Conservation (phyloP, 2,113 vertebrate species). For the Nibea coibor region DNA sequence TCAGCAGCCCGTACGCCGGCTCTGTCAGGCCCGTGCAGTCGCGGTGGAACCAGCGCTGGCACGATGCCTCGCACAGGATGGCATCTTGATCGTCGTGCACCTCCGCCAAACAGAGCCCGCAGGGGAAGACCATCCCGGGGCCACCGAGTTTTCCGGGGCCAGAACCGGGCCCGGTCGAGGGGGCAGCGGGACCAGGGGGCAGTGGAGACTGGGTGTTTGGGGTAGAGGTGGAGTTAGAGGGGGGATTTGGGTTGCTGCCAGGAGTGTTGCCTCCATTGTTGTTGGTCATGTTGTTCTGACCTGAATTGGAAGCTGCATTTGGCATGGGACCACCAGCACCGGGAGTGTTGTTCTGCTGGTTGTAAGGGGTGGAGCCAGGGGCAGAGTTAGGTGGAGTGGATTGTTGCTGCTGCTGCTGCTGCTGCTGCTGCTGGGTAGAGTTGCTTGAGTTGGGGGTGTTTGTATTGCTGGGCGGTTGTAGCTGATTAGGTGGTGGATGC, state of each 20-base stretch:
- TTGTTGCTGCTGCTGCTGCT: slow-evolving; percentile 73
- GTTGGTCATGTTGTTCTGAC: slow-evolving; percentile 84
- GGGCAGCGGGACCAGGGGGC: slow-evolving; percentile 76
- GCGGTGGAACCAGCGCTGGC: slow-evolving; percentile 98
- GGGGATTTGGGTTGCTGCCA: slow-evolving; percentile 83
- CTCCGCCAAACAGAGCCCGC: slow-evolving; percentile 93
- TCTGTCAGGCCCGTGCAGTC: slow-evolving; percentile 98
- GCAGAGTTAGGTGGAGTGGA: slow-evolving; percentile 84
- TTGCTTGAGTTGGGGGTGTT: slow-evolving; percentile 82
- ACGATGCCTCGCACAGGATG: slow-evolving; percentile 96
- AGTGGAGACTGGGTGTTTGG: slow-evolving; percentile 85
- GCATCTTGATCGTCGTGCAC: slow-evolving; percentile 98
- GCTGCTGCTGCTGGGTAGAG: slow-evolving; percentile 77
- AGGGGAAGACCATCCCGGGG: slow-evolving; percentile 91
- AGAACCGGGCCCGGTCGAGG: slow-evolving; percentile 77
- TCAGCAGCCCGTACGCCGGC: slow-evolving; percentile 95
- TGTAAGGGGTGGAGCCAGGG: slow-evolving; percentile 88
- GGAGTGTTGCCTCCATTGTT: slow-evolving; percentile 82
- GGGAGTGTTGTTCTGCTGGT: slow-evolving; percentile 84
- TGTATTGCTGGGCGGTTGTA: slow-evolving; percentile 80
- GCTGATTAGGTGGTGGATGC: slow-evolving; percentile 80
- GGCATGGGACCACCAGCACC: slow-evolving; percentile 76
- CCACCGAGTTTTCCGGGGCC: slow-evolving; percentile 82
- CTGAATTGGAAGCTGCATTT: slow-evolving; percentile 77
- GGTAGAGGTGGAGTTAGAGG: slow-evolving; percentile 84